Percentiles rank a stretch among this genome's conserved stretches.
Conservation (phyloP, 2,113 vertebrate genomes). For the Suncus etruscus region DNA sequence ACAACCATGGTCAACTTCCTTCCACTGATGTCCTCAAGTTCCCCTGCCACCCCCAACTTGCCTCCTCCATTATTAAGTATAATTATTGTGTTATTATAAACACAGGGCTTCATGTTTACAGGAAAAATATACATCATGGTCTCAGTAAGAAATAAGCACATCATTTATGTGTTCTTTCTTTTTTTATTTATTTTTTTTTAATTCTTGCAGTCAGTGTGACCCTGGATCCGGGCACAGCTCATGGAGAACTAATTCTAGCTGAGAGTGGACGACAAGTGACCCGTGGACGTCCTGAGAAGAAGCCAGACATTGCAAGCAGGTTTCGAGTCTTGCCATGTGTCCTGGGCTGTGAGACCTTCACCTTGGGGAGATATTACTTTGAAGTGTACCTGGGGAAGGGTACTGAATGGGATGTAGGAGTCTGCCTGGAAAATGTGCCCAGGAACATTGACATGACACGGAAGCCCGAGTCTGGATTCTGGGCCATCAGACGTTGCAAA, state of each 20-base stretch:
- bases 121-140: neutral
- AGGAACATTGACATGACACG: neutral
- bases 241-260: slow-evolving; percentile 55
- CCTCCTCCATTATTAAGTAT: neutral
- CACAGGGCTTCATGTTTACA: neutral
- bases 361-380: slow-evolving; percentile 69
- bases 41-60: too few relatives aligned
- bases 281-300: neutral
- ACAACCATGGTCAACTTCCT: too few relatives aligned
- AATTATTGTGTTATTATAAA: neutral
- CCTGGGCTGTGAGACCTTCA: slow-evolving; percentile 72
- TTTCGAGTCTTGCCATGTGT: slow-evolving; percentile 48
- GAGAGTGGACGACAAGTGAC: slow-evolving; percentile 68
- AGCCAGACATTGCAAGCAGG: neutral
- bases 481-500: slow-evolving; percentile 38
- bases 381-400: slow-evolving; percentile 77
- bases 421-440: slow-evolving; percentile 53
- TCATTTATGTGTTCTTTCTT: neutral
- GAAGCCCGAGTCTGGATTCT: slow-evolving; percentile 56
- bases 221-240: slow-evolving; percentile 75
- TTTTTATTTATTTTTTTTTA: neutral
- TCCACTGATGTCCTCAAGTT: too few relatives aligned
- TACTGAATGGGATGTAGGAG: slow-evolving; percentile 65
- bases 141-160: neutral
- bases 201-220: slow-evolving; percentile 55